Evolutionary conservation across 2,113 vertebrate species (phyloP), one percentile per base, ranked within the genome.

Genomic region (Cyprinodon variegatus): DNA sequence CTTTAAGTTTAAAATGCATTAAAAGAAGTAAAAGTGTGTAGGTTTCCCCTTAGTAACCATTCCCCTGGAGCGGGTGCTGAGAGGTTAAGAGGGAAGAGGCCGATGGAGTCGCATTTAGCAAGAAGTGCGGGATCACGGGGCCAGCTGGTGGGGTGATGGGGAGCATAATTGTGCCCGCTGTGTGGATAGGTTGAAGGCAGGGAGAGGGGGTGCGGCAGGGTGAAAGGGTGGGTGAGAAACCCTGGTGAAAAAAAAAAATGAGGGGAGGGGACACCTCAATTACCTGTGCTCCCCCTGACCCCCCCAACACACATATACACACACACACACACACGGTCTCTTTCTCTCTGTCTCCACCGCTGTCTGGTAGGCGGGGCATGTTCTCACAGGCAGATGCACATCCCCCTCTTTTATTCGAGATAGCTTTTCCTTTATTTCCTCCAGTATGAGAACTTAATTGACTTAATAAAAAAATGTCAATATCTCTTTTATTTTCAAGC

Each of bases 261-360:
- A 92, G 88, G 91, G 93, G 91, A 92, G 94, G 92, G 85, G 93
- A 93, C 90, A 92, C 92, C 92, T 94, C 94, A 95, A 94, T 95
- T 95, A 95, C 94, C 93, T 94, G 94, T 86, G 92, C 91, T 93
- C 91, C 71, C 72, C 74, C 88, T 94, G 92, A 95, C 93, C 93
- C 87, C 81, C 65, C 82, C 88, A 83, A 8, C 50, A 57, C 50
- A 29, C 29, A 29, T 29, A 29, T 29, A 29, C 29, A 29, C 29
- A 29, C 29, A 29, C 29, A 29, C 29, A 29, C 29, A 29, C 29
- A 29, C 29, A 29, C 29, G 1, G 29, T 86, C 81, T 20, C 64
- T 10, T 85, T 10, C 85, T 89, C 87, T 84, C 84, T 88, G 92
- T 91, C 90, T 81, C 83, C 76, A 79, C 72, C 81, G 38, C 87